Base-by-base conservation (phyloP, 2,113 vertebrate genomes). In the Rallus limicola region DNA sequence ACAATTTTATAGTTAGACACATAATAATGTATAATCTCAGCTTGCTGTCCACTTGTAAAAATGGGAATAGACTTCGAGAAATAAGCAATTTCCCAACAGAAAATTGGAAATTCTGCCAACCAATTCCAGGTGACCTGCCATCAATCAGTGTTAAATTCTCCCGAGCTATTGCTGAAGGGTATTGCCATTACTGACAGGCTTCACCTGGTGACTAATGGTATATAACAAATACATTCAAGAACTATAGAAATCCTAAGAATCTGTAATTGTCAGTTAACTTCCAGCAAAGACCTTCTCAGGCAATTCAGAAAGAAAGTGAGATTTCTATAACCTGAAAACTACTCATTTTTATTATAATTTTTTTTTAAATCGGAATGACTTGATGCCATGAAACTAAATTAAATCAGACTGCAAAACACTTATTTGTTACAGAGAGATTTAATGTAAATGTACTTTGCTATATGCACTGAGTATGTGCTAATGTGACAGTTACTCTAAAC, bases 61-160 rank as follows among this genome's bases (percentile, higher is more conserved):
- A 98, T 98, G 97, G 98, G 98, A 98, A 98, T 97, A 98, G 98
- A 98, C 98, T 98, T 97, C 93, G n/a, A 98, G 98, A 98, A 98
- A 98, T 98, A 98, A 98, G 98, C 98, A 98, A 98, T 98, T 98
- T 98, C 98, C 98, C 98, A 98, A 98, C 97, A 98, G 98, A 98
- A 98, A 98, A 98, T 98, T 98, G 98, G 98, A 98, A 98, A 98
- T 98, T 98, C 98, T 98, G 98, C 98, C 97, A 98, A 98, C 97
- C 98, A 98, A 98, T 98, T 98, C 98, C 95, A 97, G 97, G 97
- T 98, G 98, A 98, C 98, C 98, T 97, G 97, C 98, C 97, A 98
- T 98, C 98, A 98, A 98, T 98, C 98, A 98, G 98, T 97, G 98
- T 98, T 98, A 98, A 98, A 98, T 98, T 98, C 98, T 98, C 97